These are phyloP conservation scores for Leptopilina drosophilae DNA, from an alignment of 2,888 invertebrate genomes.

Conservation along the genomic window DNA sequence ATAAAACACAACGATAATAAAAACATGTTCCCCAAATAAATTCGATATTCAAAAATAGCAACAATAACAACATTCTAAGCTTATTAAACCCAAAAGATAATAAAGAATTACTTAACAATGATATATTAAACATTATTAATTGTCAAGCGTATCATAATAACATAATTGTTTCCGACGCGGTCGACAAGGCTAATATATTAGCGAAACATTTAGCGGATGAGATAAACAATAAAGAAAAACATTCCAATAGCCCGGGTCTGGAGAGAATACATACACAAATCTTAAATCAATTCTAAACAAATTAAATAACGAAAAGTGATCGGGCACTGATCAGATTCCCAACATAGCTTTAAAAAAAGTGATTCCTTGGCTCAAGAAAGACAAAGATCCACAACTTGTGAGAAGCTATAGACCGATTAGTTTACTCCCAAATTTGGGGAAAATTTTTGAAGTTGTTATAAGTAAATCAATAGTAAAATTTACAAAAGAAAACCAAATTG, in stretches of 20 bases:
- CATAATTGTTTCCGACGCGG: too few relatives aligned
- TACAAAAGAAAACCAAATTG: conserved; percentile 7
- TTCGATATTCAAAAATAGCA: not conserved
- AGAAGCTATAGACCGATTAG: conserved; percentile 16
- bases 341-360: conserved; percentile 26
- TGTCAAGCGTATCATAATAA: too few relatives aligned
- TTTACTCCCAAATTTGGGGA: conserved; percentile 21
- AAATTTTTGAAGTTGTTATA: conserved; percentile 28
- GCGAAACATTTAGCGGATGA: too few relatives aligned
- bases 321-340: not conserved
- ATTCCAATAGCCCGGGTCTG: too few relatives aligned
- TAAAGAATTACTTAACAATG: not conserved
- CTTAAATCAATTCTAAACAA: not conserved
- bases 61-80: not conserved
- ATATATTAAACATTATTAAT: not conserved
- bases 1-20: not conserved
- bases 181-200: too few relatives aligned
- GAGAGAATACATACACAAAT: not conserved
- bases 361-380: conserved; percentile 20
- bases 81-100: not conserved
- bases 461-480: not conserved
- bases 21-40: not conserved
- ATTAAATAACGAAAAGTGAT: not conserved
- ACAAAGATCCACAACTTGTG: not conserved
- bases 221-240: too few relatives aligned